Evolutionary conservation across 2,888 invertebrate genomes (phyloP).

Genomic region (Coenonympha arcania): DNA sequence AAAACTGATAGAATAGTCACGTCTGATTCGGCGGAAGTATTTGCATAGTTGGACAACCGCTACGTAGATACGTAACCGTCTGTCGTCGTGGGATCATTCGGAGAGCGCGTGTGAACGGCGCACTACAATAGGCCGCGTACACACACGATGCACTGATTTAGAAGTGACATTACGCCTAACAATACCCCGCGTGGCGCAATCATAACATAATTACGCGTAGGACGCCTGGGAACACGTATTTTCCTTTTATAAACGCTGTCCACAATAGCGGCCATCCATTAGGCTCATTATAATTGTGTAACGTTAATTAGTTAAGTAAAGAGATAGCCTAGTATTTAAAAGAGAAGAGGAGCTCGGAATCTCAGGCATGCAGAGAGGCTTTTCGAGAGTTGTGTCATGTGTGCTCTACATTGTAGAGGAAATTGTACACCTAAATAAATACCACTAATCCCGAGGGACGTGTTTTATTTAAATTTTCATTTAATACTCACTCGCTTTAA

Average conservation of each 20-base stretch:
- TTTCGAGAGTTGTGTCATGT: too few species aligned
- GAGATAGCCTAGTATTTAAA: too few species aligned
- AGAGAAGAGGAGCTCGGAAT: too few species aligned
- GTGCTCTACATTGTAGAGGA: too few species aligned
- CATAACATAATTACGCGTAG: constrained; percentile 63
- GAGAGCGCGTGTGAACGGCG: constrained; percentile 65
- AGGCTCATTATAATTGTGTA: constrained; percentile 16
- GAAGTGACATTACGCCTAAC: constrained; percentile 64
- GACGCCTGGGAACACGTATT: constrained; percentile 55
- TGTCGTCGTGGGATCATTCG: constrained; percentile 60
- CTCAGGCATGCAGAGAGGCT: too few species aligned
- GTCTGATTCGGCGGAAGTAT: constrained; percentile 30
- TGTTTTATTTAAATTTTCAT: too few species aligned
- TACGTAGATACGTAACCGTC: constrained; percentile 25
- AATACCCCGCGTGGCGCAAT: constrained; percentile 56
- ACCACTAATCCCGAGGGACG: too few species aligned
- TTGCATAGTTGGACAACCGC: constrained; percentile 34
- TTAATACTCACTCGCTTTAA: too few species aligned
- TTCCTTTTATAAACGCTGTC: constrained; percentile 18
- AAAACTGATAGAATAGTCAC: constrained; percentile 1
- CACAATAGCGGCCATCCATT: constrained; percentile 19
- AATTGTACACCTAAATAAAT: too few species aligned
- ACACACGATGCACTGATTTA: constrained; percentile 65
- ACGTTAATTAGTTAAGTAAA: constrained; percentile 17
- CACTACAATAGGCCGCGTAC: constrained; percentile 56